phyloP scores from a whole-genome alignment of 2,888 invertebrate genomes.

The Spodoptera littoralis region DNA sequence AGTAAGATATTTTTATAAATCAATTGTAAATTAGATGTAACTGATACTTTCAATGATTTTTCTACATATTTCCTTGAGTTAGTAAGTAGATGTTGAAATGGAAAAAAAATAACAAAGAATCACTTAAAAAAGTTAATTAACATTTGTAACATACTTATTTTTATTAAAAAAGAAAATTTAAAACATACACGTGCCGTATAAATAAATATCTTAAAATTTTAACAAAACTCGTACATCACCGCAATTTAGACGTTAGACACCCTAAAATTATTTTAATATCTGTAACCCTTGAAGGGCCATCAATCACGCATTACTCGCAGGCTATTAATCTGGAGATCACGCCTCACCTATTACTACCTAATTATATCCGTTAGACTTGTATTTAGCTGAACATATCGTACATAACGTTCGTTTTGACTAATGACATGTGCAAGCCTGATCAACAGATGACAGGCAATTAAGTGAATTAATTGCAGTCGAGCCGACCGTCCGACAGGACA shows the following conservation, averaged over 20 bases:
- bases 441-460: conserved; percentile 85
- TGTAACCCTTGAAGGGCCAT: conserved; percentile 55
- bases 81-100: too few relatives aligned
- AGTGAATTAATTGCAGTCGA: conserved; percentile 78
- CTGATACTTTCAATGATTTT: too few relatives aligned
- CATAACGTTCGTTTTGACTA: conserved; percentile 75
- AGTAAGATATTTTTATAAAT: too few relatives aligned
- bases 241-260: conserved; percentile 19
- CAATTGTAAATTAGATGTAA: too few relatives aligned
- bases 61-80: too few relatives aligned
- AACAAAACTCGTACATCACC: conserved; percentile 23
- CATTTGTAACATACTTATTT: too few relatives aligned
- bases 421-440: conserved; percentile 77
- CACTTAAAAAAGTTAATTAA: too few relatives aligned
- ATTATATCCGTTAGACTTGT: conserved; percentile 62
- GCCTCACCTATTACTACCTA: conserved; percentile 74
- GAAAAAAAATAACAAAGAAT: too few relatives aligned
- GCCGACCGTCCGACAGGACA: conserved; percentile 46
- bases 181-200: not conserved
- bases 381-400: conserved; percentile 60
- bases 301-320: conserved; percentile 62
- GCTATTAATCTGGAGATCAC: conserved; percentile 72
- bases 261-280: conserved; percentile 48
- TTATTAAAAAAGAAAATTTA: too few relatives aligned
- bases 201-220: conserved; percentile 7